phyloP scores from a whole-genome alignment of 2,888 invertebrate genomes.

The Corbicula japonica region DNA sequence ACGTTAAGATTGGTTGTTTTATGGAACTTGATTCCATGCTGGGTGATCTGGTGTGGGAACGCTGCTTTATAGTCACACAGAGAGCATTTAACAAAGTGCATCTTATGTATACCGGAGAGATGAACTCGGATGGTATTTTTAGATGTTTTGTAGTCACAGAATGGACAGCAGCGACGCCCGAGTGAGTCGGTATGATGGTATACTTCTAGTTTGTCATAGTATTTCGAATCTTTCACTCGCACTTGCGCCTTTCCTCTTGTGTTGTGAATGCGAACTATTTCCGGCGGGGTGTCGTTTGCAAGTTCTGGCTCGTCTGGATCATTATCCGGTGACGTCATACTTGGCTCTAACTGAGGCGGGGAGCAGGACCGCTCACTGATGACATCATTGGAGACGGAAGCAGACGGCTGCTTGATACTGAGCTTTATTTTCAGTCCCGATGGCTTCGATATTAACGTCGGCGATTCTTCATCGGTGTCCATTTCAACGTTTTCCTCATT shows the following conservation, averaged over 20 bases:
- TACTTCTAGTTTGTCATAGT: slow-evolving; percentile 61
- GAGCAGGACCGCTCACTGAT: slow-evolving; percentile 39
- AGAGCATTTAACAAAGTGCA: slow-evolving; percentile 65
- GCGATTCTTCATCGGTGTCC: slow-evolving; percentile 31
- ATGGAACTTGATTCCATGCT: slow-evolving; percentile 62
- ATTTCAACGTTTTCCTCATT: slow-evolving; percentile 1
- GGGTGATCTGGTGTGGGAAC: slow-evolving; percentile 63
- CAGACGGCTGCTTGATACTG: slow-evolving; percentile 46
- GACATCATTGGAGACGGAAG: slow-evolving; percentile 10
- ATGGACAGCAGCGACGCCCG: slow-evolving; percentile 64
- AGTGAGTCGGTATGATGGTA: slow-evolving; percentile 60
- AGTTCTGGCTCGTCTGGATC: slow-evolving; percentile 11
- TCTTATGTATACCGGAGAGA: slow-evolving; percentile 62
- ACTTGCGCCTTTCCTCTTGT: slow-evolving; percentile 27
- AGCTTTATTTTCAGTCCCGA: slow-evolving; percentile 63
- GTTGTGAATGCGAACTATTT: slow-evolving; percentile 30
- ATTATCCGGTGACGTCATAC: background rate
- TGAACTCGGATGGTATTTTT: slow-evolving; percentile 67
- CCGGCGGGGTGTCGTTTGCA: slow-evolving; percentile 27
- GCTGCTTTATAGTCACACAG: slow-evolving; percentile 64
- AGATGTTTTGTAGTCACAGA: slow-evolving; percentile 62
- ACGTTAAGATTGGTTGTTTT: slow-evolving; percentile 59
- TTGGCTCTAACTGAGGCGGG: slow-evolving; percentile 43
- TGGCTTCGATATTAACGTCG: slow-evolving; percentile 49
- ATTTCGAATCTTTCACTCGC: slow-evolving; percentile 56